A percentile compares a stretch with the other conserved stretches of the same genome.
These are phyloP conservation scores for Herpailurus yagouaroundi DNA, from an alignment of 2,113 vertebrate species.

Conservation along the genomic window DNA sequence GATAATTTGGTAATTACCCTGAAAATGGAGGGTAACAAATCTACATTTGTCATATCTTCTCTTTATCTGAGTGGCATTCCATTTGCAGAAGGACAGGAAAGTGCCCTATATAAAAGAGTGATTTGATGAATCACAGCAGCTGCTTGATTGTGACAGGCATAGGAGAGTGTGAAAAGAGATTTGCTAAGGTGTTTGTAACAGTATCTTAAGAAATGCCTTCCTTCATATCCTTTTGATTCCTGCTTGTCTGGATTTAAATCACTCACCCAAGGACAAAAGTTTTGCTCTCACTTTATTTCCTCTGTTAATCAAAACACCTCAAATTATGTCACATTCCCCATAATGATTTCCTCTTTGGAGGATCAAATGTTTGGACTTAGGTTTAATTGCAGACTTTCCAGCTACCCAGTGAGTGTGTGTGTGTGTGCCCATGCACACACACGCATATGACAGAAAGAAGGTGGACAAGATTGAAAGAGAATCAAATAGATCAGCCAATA, in stretches of 20 bases:
- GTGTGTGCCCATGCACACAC: too few relatives aligned
- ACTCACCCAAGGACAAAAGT: neutral
- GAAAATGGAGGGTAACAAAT: neutral
- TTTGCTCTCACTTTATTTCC: conserved; percentile 39
- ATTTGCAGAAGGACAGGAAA: neutral
- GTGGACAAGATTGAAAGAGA: neutral
- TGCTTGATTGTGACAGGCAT: neutral
- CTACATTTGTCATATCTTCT: neutral
- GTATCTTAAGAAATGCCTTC: neutral
- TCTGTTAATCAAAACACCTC: conserved; percentile 44
- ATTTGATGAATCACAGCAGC: neutral
- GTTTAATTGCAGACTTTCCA: neutral
- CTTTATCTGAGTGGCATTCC: neutral
- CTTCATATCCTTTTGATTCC: neutral
- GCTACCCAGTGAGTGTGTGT: neutral
- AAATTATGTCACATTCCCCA: conserved; percentile 14
- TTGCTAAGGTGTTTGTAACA: neutral
- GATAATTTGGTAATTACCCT: neutral
- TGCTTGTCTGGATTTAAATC: conserved; percentile 47
- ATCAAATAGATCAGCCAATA: neutral
- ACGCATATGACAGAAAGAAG: neutral
- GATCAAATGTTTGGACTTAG: neutral
- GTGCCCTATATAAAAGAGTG: neutral
- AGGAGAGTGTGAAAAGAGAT: neutral
- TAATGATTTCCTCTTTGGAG: neutral